Evolutionary conservation across 2,113 vertebrate species (phyloP).

Genomic region (Acrocephalus arundinaceus): DNA sequence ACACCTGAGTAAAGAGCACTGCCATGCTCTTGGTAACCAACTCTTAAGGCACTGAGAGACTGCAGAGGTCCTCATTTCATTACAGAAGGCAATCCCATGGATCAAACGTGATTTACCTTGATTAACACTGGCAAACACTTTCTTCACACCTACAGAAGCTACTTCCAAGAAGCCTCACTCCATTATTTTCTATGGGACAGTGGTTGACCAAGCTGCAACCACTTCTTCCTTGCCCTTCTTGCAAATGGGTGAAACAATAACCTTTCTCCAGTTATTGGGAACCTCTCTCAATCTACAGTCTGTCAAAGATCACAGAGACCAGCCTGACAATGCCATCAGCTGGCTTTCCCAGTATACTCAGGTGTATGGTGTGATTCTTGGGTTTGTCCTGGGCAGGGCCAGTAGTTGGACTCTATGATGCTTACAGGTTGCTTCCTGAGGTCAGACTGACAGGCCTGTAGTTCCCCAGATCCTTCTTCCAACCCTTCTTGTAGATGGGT

Average conservation of each 20-base stretch:
- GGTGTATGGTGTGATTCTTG: neutral
- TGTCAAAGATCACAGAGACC: neutral
- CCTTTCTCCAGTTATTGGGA: neutral
- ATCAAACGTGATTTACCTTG: neutral
- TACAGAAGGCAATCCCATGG: neutral
- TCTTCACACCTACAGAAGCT: neutral
- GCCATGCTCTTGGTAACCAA: neutral
- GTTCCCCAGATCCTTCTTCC: neutral
- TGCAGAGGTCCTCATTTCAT: neutral
- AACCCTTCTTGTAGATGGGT: neutral
- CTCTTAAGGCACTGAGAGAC: neutral
- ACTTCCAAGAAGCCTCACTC: neutral
- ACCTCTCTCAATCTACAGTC: neutral
- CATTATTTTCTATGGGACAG: neutral
- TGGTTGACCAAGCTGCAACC: neutral
- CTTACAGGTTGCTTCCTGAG: neutral
- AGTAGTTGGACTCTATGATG: neutral
- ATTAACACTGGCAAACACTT: neutral
- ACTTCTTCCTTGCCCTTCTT: neutral
- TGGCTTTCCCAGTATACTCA: neutral
- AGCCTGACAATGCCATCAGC: neutral
- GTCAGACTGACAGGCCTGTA: neutral
- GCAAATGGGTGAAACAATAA: neutral
- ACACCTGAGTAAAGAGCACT: neutral
- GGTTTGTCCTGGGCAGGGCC: neutral